phyloP scores from a whole-genome alignment of 2,113 vertebrate genomes.

The Aleadryas rufinucha region DNA sequence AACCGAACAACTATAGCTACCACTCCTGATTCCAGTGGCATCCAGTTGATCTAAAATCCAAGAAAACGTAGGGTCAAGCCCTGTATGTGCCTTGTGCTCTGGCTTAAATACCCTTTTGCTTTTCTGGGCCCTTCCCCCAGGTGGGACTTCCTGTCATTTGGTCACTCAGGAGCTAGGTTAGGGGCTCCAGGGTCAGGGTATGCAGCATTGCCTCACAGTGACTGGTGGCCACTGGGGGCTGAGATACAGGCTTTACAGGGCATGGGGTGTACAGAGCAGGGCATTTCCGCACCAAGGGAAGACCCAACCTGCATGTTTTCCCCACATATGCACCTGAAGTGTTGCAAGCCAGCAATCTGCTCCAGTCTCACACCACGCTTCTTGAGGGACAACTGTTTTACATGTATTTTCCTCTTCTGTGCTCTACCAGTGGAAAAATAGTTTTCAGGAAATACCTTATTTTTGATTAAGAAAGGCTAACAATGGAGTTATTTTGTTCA shows the following conservation, averaged over 20 bases:
- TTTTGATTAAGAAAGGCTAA: background rate
- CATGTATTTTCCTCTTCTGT: background rate
- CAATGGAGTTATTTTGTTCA: background rate
- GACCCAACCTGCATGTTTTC: background rate
- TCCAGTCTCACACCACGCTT: background rate
- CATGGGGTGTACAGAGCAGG: rapidly evolving
- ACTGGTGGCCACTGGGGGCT: background rate
- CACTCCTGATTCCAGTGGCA: too few species aligned
- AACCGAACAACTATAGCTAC: background rate
- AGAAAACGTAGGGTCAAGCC: background rate
- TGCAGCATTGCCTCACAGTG: background rate
- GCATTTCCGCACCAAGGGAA: too few species aligned
- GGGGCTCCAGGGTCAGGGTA: background rate
- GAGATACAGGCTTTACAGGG: background rate
- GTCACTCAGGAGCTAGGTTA: background rate
- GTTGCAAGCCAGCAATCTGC: background rate
- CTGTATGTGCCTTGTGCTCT: rapidly evolving
- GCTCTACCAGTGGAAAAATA: background rate
- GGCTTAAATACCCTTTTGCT: background rate
- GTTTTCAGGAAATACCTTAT: background rate
- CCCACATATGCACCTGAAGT: background rate
- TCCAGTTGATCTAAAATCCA: background rate
- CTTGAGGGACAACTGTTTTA: background rate
- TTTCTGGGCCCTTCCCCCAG: background rate
- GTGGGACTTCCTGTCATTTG: background rate